Conservation (phyloP, 2,888 invertebrate genomes). For the Laothoe populi region DNA sequence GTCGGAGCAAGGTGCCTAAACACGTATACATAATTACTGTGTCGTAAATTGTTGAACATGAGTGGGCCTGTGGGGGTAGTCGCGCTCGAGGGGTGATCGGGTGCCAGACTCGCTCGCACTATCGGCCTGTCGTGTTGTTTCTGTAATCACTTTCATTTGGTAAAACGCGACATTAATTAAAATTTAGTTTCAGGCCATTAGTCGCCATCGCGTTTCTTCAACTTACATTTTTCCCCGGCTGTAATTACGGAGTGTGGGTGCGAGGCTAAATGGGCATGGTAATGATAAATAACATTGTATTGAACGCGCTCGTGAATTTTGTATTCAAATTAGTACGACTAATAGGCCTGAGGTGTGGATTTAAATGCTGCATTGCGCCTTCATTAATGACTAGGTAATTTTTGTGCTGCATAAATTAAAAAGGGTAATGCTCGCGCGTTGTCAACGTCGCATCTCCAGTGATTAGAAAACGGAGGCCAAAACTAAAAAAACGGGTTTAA, state of each 20-base stretch:
- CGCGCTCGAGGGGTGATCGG: constrained; percentile 35
- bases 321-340: constrained; percentile 81
- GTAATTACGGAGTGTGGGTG: constrained; percentile 80
- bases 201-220: constrained; percentile 82
- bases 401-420: constrained; percentile 34
- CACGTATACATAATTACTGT: constrained; percentile 77
- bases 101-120: constrained; percentile 50
- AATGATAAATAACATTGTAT: constrained; percentile 83
- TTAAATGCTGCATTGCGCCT: constrained; percentile 71
- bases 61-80: constrained; percentile 54
- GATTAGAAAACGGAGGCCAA: constrained; percentile 72
- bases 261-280: constrained; percentile 78
- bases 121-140: constrained; percentile 78
- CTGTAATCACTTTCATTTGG: constrained; percentile 83
- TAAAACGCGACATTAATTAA: constrained; percentile 85
- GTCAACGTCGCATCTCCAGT: constrained; percentile 43
- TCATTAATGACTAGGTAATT: constrained; percentile 60
- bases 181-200: constrained; percentile 85
- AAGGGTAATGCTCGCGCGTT: constrained; percentile 25
- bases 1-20: constrained; percentile 67
- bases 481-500: constrained; percentile 69
- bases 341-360: constrained; percentile 75
- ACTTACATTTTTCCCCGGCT: constrained; percentile 74
- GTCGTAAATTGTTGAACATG: constrained; percentile 78
- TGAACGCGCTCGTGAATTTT: constrained; percentile 79